Conservation (phyloP, 2,888 invertebrate species). For the Drosophila paranaensis region DNA sequence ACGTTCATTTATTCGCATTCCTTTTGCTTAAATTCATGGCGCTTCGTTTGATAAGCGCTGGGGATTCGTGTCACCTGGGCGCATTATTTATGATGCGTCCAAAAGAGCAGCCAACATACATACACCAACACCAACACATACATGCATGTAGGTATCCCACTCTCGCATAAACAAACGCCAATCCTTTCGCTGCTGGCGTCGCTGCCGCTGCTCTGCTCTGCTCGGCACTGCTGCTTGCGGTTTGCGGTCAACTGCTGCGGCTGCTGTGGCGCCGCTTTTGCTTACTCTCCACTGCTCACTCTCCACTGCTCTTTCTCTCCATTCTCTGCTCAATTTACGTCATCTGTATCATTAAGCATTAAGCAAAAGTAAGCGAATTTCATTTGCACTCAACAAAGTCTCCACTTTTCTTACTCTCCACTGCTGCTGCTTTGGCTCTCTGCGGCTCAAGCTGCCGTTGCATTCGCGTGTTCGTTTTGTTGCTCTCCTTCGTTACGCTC, state of each 20-base stretch:
- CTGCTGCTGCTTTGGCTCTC: background rate
- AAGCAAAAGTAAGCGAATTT: conserved; percentile 53
- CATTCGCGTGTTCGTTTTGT: conserved; percentile 4
- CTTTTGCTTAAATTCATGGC: conserved; percentile 42
- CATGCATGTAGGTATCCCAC: background rate
- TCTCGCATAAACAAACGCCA: conserved; percentile 30
- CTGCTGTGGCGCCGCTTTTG: conserved; percentile 44
- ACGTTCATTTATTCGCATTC: conserved; percentile 38
- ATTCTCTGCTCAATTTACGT: conserved; percentile 19
- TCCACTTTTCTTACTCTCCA: background rate
- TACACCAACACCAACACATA: background rate
- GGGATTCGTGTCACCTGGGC: conserved; percentile 46
- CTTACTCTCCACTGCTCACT: conserved; percentile 5
- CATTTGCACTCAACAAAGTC: conserved; percentile 70
- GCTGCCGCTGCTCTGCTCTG: conserved; percentile 18
- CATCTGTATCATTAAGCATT: conserved; percentile 61
- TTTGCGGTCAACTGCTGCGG: conserved; percentile 56
- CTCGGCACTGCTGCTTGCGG: conserved; percentile 46
- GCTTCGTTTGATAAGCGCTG: conserved; percentile 55
- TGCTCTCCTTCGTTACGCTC: conserved; percentile 33
- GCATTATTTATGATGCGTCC: conserved; percentile 69
- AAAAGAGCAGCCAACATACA: conserved; percentile 24
- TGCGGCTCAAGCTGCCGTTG: conserved; percentile 25
- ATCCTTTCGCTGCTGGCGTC: conserved; percentile 63
- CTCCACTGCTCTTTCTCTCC: background rate